phyloP scores from a whole-genome alignment of 2,113 vertebrate genomes.

The Gorilla gorilla region DNA sequence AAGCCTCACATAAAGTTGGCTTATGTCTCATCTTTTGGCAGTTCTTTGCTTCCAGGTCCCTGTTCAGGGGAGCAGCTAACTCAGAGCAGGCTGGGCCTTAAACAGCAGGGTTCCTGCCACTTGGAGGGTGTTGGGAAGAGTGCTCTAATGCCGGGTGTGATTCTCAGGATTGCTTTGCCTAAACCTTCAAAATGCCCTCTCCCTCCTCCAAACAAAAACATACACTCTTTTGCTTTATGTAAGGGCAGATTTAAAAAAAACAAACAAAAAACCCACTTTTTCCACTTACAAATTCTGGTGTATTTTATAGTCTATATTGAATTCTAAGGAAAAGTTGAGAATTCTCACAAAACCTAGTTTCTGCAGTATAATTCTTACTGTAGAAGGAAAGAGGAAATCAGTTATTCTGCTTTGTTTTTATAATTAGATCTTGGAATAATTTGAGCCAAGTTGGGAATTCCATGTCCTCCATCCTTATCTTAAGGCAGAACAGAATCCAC shows the following conservation, averaged over 20 bases:
- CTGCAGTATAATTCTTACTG: constrained; percentile 14
- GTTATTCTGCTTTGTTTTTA: constrained; percentile 33
- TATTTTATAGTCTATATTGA: constrained; percentile 24
- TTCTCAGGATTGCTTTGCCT: not conserved
- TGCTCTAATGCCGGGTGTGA: not conserved
- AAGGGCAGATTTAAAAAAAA: not conserved
- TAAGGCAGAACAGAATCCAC: constrained; percentile 14
- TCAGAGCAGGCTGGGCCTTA: constrained; percentile 16
- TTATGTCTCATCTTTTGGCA: not conserved
- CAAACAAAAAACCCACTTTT: not conserved
- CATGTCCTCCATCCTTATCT: not conserved
- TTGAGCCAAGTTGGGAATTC: not conserved
- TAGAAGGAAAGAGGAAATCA: constrained; percentile 12
- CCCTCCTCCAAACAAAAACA: not conserved
- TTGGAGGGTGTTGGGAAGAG: not conserved
- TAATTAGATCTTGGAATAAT: constrained; percentile 13
- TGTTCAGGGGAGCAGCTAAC: not conserved
- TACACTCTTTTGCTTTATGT: not conserved
- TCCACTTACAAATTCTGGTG: not conserved
- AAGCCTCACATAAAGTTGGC: constrained; percentile 11
- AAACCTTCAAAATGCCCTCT: not conserved
- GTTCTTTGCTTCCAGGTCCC: not conserved
- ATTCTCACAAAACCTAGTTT: constrained; percentile 34
- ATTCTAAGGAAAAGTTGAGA: constrained; percentile 41
- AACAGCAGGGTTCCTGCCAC: not conserved